Evolutionary conservation across 2,888 invertebrate species (phyloP).

Genomic region (Ichneumon xanthorius): DNA sequence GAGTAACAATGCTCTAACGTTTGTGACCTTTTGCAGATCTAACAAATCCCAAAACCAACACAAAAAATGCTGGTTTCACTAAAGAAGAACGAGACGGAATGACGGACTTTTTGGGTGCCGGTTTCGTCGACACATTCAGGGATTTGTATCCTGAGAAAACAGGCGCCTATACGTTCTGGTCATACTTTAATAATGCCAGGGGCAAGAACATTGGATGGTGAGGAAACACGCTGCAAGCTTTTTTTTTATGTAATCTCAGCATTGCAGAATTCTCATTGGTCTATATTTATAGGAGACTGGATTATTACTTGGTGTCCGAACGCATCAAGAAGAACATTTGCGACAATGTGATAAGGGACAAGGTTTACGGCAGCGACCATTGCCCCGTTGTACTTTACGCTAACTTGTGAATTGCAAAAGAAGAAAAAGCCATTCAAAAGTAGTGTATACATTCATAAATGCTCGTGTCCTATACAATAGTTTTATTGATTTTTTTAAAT

Average conservation of each 20-base stretch:
- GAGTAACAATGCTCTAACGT: neutral
- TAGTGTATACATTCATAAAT: neutral
- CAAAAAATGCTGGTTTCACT: constrained; percentile 97
- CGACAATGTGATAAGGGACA: constrained; percentile 92
- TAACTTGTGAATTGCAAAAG: constrained; percentile 84
- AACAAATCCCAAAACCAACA: constrained; percentile 97
- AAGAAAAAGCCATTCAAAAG: constrained; percentile 3
- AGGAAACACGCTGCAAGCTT: constrained; percentile 75
- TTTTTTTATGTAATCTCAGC: constrained; percentile 5
- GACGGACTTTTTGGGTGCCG: constrained; percentile 92
- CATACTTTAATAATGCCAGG: constrained; percentile 95
- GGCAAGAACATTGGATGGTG: constrained; percentile 98
- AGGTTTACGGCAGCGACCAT: constrained; percentile 97
- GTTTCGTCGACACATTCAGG: constrained; percentile 96
- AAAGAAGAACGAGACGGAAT: constrained; percentile 97
- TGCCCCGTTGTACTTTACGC: constrained; percentile 95
- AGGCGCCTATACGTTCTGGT: constrained; percentile 97
- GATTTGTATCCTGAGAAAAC: constrained; percentile 93
- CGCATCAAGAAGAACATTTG: constrained; percentile 91
- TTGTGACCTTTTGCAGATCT: constrained; percentile 88
- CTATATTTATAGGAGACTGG: constrained; percentile 91
- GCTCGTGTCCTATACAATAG: constrained; percentile 8
- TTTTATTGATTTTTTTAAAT: constrained; percentile 34
- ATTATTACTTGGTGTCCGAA: constrained; percentile 97
- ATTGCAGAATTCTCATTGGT: constrained; percentile 67